Evolutionary conservation across 2,888 invertebrate species (phyloP), one percentile per base, ranked within the genome.

Genomic region (Nomada fabriciana): DNA sequence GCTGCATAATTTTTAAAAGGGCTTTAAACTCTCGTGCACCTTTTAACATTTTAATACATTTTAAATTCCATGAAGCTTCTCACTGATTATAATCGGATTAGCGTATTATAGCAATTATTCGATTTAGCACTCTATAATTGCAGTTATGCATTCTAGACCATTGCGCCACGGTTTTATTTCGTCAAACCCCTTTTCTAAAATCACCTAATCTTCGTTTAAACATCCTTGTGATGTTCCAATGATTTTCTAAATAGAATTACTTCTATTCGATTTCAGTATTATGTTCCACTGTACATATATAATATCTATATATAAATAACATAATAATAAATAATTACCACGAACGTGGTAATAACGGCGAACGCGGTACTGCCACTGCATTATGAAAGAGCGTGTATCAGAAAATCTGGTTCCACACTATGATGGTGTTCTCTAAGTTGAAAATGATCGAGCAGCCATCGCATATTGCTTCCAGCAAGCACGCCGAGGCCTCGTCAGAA

Each of bases 401-500:
- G 86, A 87, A 91, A 92, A 91, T 86, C 88, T 85, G 84, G 85
- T 87, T 79, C 75, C 76, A 60, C 65, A 42, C 73, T 64, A 64
- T 69, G 75, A 78, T 80, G 73, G 73, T 80, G 82, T 72, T 77
- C 85, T 84, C 87, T 89, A 89, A 91, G 89, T 91, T 88, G 88
- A 87, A 89, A 91, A 92, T 91, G 91, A 92, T 92, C 90, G 92
- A 92, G 89, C 90, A 88, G 89, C 86, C 84, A 88, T 89, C 86
- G 90, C 83, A 85, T 88, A 89, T 89, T 88, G 85, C 85, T 86
- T 79, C 78, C 78, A 76, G 72, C 74, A 25, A 65, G 70, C 67
- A 68, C 61, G 20, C 36, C 52, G 64, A 64, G 65, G 55, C 77
- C 70, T 82, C 77, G 82, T 85, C 85, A 80, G 82, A 85, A 79